Evolutionary conservation across 2,888 invertebrate genomes (phyloP), one percentile per base, ranked within the genome.

Genomic region (Nephrotoma flavescens): DNA sequence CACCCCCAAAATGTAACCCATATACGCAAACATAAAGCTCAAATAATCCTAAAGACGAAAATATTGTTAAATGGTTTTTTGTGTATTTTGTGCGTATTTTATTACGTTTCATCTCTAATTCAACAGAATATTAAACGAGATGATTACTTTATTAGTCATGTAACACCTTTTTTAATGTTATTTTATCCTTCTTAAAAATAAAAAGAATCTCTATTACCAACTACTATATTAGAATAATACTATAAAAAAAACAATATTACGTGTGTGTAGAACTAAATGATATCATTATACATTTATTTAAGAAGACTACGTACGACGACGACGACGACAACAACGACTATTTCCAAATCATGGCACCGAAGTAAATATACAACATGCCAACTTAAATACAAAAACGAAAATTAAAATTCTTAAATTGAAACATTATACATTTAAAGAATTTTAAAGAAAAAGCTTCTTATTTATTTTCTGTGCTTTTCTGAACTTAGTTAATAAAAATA

Each of bases 81-180:
- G 52, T 57, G 52, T 57, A 57, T 57, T 57, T 57, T 71, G 31
- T 71, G 31, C 71, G 71, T 2, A 71, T 71, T 31, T 71, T 71
- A 71, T 71, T 7, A 31, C 71, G 19, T 71, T 71, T 31, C 31
- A n/a, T 84, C 42, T 84, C 84, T 42, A 42, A 42, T 84, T 84
- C 84, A 42, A 84, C 84, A 84, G 84, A 84, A 84, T 42, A 84
- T 84, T 41, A 84, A 84, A 84, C 42, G 15, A 84, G 42, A 84
- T 84, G 42, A 84, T 84, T 42, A 42, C 84, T 84, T 84, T 84
- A 84, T 84, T 84, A 84, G 84, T 84, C 84, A 84, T 84, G 84
- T 84, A 84, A 84, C 84, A 84, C 84, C 84, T 84, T 42, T 84
- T 84, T 84, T 41, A 84, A 84, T 71, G 71, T 71, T 71, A 31